Percentiles rank a stretch among this genome's conserved stretches.
These are phyloP conservation scores for Pyrocephalus nanus DNA, from an alignment of 2,797 vertebrate genomes.

Conservation along the genomic window DNA sequence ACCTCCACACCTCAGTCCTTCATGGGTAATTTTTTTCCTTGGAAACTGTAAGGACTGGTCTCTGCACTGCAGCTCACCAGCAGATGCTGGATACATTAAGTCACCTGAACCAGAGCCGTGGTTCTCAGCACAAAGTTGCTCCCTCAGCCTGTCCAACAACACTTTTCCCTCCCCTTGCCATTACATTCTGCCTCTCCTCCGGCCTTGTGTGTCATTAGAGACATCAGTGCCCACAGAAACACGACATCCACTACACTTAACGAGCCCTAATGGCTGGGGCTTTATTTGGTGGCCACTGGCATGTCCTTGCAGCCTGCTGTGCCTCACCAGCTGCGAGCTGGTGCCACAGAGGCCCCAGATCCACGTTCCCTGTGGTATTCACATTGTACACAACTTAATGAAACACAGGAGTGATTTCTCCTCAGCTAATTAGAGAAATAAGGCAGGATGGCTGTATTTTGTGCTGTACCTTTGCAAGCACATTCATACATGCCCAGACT, in stretches of 20 bases:
- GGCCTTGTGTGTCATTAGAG: neutral
- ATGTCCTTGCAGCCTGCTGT: neutral
- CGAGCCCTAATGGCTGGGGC: neutral
- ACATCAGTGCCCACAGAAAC: neutral
- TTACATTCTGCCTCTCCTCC: neutral
- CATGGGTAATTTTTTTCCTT: rapidly evolving
- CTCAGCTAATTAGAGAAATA: neutral
- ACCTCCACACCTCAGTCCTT: rapidly evolving
- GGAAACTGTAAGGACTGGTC: neutral
- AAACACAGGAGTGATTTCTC: neutral
- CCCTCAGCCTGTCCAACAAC: neutral
- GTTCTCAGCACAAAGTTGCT: neutral
- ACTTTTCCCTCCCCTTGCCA: neutral
- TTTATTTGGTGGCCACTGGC: neutral
- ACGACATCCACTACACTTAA: neutral
- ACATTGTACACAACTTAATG: neutral
- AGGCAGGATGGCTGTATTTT: neutral
- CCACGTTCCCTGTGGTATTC: neutral
- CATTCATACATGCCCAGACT: neutral
- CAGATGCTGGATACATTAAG: neutral
- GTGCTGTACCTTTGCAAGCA: neutral
- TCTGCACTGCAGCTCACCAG: neutral
- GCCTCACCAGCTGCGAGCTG: neutral
- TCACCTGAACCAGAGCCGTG: neutral
- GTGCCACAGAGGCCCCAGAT: neutral